Evolutionary conservation across 2,797 vertebrate species (phyloP).

Genomic region (Lepidocolaptes lacrymiger): DNA sequence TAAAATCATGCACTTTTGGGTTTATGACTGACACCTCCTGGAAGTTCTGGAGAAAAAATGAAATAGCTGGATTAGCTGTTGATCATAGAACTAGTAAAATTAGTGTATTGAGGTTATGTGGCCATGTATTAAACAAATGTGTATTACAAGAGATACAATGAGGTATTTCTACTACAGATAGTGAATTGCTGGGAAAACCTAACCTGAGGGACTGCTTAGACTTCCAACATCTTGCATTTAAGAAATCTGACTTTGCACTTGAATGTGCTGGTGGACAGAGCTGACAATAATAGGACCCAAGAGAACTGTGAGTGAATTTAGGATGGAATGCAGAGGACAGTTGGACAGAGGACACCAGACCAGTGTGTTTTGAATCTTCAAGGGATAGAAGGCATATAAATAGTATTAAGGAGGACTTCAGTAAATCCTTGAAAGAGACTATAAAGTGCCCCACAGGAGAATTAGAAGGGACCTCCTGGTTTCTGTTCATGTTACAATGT

Average conservation of each 20-base stretch:
- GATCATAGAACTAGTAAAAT: not conserved
- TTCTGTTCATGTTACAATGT: not conserved
- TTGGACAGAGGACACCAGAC: not conserved
- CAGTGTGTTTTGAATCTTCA: not conserved
- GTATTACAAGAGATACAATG: not conserved
- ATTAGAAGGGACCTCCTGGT: not conserved
- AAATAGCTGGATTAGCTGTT: not conserved
- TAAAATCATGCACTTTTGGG: not conserved
- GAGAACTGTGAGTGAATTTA: not conserved
- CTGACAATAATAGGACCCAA: not conserved
- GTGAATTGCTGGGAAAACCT: not conserved
- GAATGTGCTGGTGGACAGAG: not conserved
- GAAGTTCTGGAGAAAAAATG: not conserved
- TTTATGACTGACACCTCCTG: not conserved
- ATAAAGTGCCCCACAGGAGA: rapidly evolving
- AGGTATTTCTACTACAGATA: not conserved
- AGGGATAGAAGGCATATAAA: not conserved
- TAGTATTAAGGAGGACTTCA: not conserved
- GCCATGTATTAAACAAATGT: not conserved
- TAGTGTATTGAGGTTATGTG: not conserved
- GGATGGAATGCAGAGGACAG: not conserved
- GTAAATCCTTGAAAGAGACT: not conserved
- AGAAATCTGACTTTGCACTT: not conserved
- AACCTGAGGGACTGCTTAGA: not conserved
- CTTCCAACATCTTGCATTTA: not conserved